Percentiles rank a stretch among this genome's conserved stretches.
Evolutionary conservation across 2,797 vertebrate species (phyloP).

Genomic region (Chrysolophus pictus): DNA sequence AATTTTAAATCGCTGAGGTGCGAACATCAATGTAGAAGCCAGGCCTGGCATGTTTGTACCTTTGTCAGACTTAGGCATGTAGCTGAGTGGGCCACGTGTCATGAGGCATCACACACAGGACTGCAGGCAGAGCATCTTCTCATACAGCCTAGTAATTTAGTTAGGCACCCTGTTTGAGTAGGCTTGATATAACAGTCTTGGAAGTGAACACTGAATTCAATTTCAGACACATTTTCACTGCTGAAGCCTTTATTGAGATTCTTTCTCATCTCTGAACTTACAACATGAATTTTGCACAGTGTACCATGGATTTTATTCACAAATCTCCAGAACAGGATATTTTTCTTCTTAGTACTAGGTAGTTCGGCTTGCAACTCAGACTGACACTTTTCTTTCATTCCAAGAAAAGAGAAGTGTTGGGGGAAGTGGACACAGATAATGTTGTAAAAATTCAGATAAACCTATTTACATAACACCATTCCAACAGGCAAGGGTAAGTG

Average conservation of each 20-base stretch:
- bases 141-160: not conserved
- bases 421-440: not conserved
- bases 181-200: not conserved
- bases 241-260: not conserved
- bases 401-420: not conserved
- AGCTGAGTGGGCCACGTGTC: not conserved
- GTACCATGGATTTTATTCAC: not conserved
- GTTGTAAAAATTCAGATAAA: not conserved
- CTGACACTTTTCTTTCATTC: not conserved
- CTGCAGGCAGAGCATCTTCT: not conserved
- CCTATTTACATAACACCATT: not conserved
- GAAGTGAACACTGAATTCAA: fast-evolving
- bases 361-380: not conserved
- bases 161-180: not conserved
- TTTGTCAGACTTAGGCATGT: fast-evolving
- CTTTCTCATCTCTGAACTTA: not conserved
- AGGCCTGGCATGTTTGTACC: fast-evolving
- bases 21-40: not conserved
- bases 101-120: not conserved
- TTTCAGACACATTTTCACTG: not conserved
- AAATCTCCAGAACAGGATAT: not conserved
- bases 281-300: not conserved
- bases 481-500: not conserved
- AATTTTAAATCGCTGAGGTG: not conserved
- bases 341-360: not conserved